Evolutionary conservation across 1,140 invertebrate genomes (phyloP), one percentile per base, ranked within the genome.

Genomic region (Drosophila nigromelanica): DNA sequence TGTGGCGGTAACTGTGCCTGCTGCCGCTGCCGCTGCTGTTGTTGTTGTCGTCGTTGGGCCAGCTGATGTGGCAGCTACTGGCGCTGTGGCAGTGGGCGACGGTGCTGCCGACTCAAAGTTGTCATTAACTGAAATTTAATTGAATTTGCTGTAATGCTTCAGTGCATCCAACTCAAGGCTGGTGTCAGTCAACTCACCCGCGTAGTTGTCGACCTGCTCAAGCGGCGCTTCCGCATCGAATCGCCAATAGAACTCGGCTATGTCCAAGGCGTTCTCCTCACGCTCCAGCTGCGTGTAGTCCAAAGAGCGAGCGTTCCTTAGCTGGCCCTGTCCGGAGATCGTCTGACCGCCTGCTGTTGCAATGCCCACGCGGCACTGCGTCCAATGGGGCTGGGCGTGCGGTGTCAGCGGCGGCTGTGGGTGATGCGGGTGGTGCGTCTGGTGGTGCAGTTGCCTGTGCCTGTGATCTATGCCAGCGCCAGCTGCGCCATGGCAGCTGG

Each of bases 401-500:
- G 79, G 75, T 11, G 78, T 78, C 27, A 81, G 60, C n/a, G 77
- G 78, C 4, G 81, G 58, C 30, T 69, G 70, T 6, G 59, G 56
- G 5, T 61, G 73, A 8, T 75, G 55, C 4, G 47, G 18, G 27
- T 75, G 77, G 0, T 79, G 75, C 40, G 71, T 52, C 8, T 68
- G 61, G 15, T 68, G 81, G 18, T 71, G 59, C 12, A 7, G 64
- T 39, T 60, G 69, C 43, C 52, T 45, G 12, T 58, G 66, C 8
- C 68, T 71, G 67, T 81, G 75, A 91, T 85, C 80, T 91, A 89
- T 59, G 73, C 86, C 90, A 76, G 70, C 60, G 11, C 83, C 80
- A 85, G 90, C 90, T 91, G 90, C 83, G 55, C 78, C 78, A 27
- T 90, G 89, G 66, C 90, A 90, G 90, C 90, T 91, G 77, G 91